phyloP scores from a whole-genome alignment of 2,113 vertebrate species.

The Rhinoderma darwinii region DNA sequence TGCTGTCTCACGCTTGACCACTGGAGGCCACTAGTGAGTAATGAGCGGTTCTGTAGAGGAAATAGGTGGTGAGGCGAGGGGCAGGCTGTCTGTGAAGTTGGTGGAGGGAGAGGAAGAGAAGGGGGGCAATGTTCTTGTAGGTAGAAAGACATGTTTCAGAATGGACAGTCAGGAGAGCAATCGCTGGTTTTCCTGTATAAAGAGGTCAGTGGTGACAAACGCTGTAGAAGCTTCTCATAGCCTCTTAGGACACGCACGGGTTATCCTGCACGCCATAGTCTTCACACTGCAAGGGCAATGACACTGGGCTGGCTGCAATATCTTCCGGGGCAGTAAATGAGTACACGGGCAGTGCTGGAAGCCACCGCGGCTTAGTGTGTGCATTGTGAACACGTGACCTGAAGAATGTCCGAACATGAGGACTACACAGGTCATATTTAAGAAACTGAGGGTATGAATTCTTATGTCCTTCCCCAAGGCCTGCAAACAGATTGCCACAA shows the following conservation, averaged over 20 bases:
- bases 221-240: background rate
- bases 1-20: background rate
- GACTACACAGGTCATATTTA: too few relatives aligned
- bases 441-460: too few relatives aligned
- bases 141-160: constrained; percentile 19
- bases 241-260: background rate
- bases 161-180: constrained; percentile 69
- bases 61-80: constrained; percentile 27
- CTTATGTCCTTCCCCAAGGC: too few relatives aligned
- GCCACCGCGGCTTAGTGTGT: too few relatives aligned
- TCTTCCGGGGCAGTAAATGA: background rate
- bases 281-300: background rate
- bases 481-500: too few relatives aligned
- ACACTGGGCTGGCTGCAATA: background rate
- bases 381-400: too few relatives aligned
- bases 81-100: constrained; percentile 3
- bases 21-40: background rate
- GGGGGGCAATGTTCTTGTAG: background rate
- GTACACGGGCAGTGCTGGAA: too few relatives aligned
- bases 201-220: constrained; percentile 65
- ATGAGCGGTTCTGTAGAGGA: background rate
- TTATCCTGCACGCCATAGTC: background rate
- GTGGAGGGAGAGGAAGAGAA: constrained; percentile 7
- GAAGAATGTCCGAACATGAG: too few relatives aligned
- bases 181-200: constrained; percentile 67